Base-by-base conservation (phyloP, 1,140 invertebrate genomes). In the Pararge aegeria region DNA sequence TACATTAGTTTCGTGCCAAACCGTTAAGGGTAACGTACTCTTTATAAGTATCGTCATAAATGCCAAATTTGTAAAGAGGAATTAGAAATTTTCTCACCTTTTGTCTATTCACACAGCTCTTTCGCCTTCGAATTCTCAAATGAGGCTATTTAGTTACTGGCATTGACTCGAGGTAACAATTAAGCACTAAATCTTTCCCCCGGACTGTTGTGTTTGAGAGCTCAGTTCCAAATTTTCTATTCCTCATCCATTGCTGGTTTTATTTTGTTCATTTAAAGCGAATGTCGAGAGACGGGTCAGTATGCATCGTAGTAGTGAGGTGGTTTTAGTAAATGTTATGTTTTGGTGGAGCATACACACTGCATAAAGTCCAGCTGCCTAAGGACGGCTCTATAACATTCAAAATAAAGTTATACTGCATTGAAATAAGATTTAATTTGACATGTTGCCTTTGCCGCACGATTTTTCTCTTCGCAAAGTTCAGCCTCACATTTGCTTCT, bases 111-210 rank as follows among this genome's bases (percentile, higher is more conserved):
- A 24, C 34, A 15, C 18, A 40, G 51, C 51, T 40, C 24, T 24
- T 29, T 24, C 27, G 42, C 49, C 64, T 50, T 51, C 44, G 44
- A 55, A 49, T 55, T 29, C 52, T 55, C 52, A 67, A 68, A 75
- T 64, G 62, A 69, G 61, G 69, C 68, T 73, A 67, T 68, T 68
- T 68, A 71, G 64, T 72, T 68, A 59, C 69, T 58, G 60, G 42
- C 62, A 64, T 68, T 56, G 62, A 68, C 64, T 68, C 58, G 51
- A 71, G 60, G 61, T 65, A 70, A 63, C 64, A 55, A 71, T 68
- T 75, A 69, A 69, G 69, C 62, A 61, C 61, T 75, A 67, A 71
- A 75, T 69, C 62, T 75, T 61, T 58, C 42, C 51, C 27, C 37
- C 30, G 40, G 59, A 50, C 52, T 37, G 37, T 27, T 30, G 21